Evolutionary conservation across 2,113 vertebrate species (phyloP).

Genomic region (Dendrocopos noguchii): DNA sequence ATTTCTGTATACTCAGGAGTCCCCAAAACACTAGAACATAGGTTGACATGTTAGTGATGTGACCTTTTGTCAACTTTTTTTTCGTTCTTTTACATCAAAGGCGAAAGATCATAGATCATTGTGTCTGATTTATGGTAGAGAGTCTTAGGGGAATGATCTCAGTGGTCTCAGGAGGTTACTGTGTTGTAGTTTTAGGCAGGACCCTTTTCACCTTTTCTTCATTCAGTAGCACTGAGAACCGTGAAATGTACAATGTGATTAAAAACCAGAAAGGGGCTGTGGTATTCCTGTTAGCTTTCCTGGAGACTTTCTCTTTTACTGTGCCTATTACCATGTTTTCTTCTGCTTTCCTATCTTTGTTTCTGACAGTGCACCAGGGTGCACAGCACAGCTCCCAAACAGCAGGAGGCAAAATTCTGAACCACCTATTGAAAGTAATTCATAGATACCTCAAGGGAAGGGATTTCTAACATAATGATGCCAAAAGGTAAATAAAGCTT

Average conservation of each 20-base stretch:
- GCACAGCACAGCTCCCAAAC: neutral
- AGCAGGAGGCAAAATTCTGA: neutral
- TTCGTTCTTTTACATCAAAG: neutral
- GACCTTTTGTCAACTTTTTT: neutral
- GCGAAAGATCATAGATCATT: neutral
- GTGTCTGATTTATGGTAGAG: neutral
- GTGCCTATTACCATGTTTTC: neutral
- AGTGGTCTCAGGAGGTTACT: neutral
- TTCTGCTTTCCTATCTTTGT: neutral
- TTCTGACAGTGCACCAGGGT: neutral
- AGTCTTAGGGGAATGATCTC: neutral
- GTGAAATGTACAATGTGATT: neutral
- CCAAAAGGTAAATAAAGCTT: neutral
- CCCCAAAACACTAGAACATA: neutral
- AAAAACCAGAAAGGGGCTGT: neutral
- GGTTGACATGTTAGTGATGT: neutral
- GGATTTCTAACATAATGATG: accelerated
- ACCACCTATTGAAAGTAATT: neutral
- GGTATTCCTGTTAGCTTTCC: neutral
- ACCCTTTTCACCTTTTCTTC: neutral
- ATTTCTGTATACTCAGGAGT: neutral
- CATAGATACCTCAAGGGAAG: neutral
- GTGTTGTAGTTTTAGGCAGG: neutral
- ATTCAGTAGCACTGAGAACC: neutral
- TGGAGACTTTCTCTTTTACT: neutral